Percentiles rank a stretch among this genome's conserved stretches.
phyloP scores from a whole-genome alignment of 1,140 invertebrate genomes.

The Lutraria rhynchaena region DNA sequence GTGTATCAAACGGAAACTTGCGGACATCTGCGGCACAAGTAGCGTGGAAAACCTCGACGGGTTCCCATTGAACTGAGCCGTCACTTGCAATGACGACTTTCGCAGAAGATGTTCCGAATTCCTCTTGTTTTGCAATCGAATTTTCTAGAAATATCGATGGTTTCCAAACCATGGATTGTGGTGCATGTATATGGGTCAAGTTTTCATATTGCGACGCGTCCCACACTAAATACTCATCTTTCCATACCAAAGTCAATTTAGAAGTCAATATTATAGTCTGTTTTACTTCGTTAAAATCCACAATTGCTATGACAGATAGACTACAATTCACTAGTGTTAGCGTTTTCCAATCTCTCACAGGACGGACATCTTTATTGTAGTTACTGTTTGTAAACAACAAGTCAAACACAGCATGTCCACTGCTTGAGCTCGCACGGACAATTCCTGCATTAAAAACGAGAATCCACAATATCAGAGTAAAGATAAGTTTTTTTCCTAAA shows the following conservation, averaged over 20 bases:
- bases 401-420: constrained; percentile 41
- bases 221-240: constrained; percentile 58
- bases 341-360: constrained; percentile 34
- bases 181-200: constrained; percentile 26
- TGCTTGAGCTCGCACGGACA: too few species aligned
- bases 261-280: constrained; percentile 55
- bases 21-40: constrained; percentile 99
- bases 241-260: constrained; percentile 51
- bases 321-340: constrained; percentile 26
- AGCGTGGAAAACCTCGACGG: constrained; percentile 91
- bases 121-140: constrained; percentile 38
- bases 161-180: constrained; percentile 55
- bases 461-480: too few species aligned
- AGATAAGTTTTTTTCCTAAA: too few species aligned
- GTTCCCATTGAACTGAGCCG: constrained; percentile 43
- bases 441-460: too few species aligned
- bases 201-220: constrained; percentile 8
- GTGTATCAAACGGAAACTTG: constrained; percentile 97
- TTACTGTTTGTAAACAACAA: constrained; percentile 22
- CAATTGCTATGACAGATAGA: constrained; percentile 33
- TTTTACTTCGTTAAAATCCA: constrained; percentile 57
- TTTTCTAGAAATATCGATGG: constrained; percentile 54
- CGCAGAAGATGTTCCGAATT: constrained; percentile 4
- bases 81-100: constrained; percentile 2
- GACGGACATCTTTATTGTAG: constrained; percentile 40